Evolutionary conservation across 1,140 invertebrate genomes (phyloP).

Genomic region (Bradynema listronoti): DNA sequence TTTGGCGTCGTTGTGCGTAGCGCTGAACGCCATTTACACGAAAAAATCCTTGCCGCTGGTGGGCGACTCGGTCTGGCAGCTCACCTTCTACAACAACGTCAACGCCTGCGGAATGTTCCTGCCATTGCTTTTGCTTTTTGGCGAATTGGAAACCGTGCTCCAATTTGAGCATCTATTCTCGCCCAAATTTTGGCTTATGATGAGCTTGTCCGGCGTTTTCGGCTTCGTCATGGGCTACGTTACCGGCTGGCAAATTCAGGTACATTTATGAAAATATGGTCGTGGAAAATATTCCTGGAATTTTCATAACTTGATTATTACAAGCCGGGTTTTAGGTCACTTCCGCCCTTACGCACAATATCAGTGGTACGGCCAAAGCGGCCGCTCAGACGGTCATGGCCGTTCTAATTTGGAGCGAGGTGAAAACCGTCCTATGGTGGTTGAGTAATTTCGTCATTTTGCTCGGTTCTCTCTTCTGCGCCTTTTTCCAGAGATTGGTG

Average conservation of each 20-base stretch:
- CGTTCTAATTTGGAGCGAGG: slow-evolving; percentile 78
- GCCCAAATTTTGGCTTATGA: slow-evolving; percentile 72
- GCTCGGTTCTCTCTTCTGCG: slow-evolving; percentile 78
- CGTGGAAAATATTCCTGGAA: not conserved
- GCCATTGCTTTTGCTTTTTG: slow-evolving; percentile 78
- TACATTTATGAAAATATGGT: slow-evolving; percentile 55
- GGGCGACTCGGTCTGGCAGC: slow-evolving; percentile 71
- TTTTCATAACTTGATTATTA: too few species aligned
- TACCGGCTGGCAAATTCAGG: slow-evolving; percentile 88
- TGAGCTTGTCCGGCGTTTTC: slow-evolving; percentile 81
- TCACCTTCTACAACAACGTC: slow-evolving; percentile 91
- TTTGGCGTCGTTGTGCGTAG: slow-evolving; percentile 79
- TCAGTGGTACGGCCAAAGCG: slow-evolving; percentile 96
- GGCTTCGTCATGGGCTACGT: slow-evolving; percentile 95
- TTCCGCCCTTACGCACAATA: slow-evolving; percentile 94
- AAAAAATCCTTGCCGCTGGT: slow-evolving; percentile 80
- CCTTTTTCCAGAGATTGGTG: slow-evolving; percentile 59
- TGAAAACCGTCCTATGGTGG: slow-evolving; percentile 86
- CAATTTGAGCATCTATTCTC: slow-evolving; percentile 68
- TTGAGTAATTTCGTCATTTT: slow-evolving; percentile 82
- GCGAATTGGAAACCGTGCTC: slow-evolving; percentile 70
- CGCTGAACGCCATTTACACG: slow-evolving; percentile 89
- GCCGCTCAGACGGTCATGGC: slow-evolving; percentile 92
- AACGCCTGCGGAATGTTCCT: slow-evolving; percentile 84
- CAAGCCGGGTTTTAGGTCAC: slow-evolving; percentile 67